Conservation (phyloP, 2,113 vertebrate genomes). For the Gobiocypris rarus region DNA sequence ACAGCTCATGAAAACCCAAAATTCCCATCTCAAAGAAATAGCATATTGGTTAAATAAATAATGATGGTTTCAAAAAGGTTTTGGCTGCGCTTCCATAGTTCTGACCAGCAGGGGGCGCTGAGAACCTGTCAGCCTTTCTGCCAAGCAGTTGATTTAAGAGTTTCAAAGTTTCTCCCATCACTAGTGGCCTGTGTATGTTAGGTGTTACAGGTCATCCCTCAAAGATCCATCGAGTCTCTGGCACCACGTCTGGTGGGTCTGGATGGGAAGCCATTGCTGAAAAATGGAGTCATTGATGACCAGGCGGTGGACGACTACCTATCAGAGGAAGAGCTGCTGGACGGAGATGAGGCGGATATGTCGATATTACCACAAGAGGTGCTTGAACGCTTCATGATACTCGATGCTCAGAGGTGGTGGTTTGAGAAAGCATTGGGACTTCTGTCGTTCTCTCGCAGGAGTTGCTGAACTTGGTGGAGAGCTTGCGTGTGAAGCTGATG, state of each 20-base stretch:
- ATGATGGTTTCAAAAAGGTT: too few relatives aligned
- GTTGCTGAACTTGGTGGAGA: slow-evolving; percentile 78
- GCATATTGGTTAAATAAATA: too few relatives aligned
- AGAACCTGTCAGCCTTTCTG: too few relatives aligned
- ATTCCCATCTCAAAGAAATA: too few relatives aligned
- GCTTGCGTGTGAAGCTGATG: slow-evolving; percentile 75
- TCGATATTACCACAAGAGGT: slow-evolving; percentile 84
- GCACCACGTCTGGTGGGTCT: slow-evolving; percentile 71
- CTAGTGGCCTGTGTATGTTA: slow-evolving; percentile 45
- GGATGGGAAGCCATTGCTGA: slow-evolving; percentile 72
- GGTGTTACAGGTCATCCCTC: slow-evolving; percentile 83
- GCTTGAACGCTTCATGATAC: too few relatives aligned
- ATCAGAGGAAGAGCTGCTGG: slow-evolving; percentile 73
- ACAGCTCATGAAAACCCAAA: too few relatives aligned
- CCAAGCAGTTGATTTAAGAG: too few relatives aligned
- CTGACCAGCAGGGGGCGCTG: too few relatives aligned
- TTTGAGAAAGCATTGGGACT: too few relatives aligned
- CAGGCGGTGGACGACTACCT: slow-evolving; percentile 67
- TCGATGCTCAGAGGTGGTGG: too few relatives aligned
- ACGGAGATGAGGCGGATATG: slow-evolving; percentile 83
- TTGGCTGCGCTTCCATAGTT: too few relatives aligned
- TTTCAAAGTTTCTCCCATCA: too few relatives aligned
- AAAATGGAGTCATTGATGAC: slow-evolving; percentile 65
- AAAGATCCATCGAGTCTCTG: slow-evolving; percentile 70
- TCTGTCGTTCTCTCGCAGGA: slow-evolving; percentile 61